phyloP scores from a whole-genome alignment of 92 coral and sea anemone genomes.

The Paramuricea clavata region DNA sequence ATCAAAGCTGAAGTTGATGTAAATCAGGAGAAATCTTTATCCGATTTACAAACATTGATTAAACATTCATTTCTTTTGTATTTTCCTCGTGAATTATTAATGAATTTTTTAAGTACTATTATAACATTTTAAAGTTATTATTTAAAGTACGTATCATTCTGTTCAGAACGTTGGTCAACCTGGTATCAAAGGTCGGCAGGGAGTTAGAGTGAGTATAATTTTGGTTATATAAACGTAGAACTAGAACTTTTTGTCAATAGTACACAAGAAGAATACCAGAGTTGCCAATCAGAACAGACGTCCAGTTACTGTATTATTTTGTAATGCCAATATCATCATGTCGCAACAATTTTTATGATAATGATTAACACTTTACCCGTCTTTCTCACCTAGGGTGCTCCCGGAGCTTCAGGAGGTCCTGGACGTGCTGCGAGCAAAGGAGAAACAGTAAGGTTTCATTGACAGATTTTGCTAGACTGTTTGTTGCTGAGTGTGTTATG shows the following conservation, averaged over 20 bases:
- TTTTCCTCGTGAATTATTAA: too few species aligned
- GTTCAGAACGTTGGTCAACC: background rate
- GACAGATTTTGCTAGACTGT: background rate
- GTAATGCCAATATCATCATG: background rate
- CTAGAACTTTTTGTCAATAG: background rate
- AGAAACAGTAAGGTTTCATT: conserved; percentile 1
- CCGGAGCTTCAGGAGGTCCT: background rate
- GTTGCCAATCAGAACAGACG: too few species aligned
- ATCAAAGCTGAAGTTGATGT: too few species aligned
- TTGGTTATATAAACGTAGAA: background rate
- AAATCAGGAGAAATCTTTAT: too few species aligned
- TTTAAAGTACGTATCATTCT: background rate
- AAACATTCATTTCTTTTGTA: too few species aligned
- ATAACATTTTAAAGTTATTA: too few species aligned
- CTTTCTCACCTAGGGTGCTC: conserved; percentile 32
- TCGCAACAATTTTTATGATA: too few species aligned
- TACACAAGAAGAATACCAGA: background rate
- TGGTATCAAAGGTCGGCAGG: background rate
- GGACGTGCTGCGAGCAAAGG: conserved; percentile 15
- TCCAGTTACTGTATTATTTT: too few species aligned
- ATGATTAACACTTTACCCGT: too few species aligned
- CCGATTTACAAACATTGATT: too few species aligned
- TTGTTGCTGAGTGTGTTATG: background rate
- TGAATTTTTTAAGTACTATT: too few species aligned
- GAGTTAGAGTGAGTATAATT: background rate